A percentile compares a stretch with the other conserved stretches of the same genome.
These are phyloP conservation scores for Pheosia tremula DNA, from an alignment of 2,888 invertebrate species.

Conservation along the genomic window DNA sequence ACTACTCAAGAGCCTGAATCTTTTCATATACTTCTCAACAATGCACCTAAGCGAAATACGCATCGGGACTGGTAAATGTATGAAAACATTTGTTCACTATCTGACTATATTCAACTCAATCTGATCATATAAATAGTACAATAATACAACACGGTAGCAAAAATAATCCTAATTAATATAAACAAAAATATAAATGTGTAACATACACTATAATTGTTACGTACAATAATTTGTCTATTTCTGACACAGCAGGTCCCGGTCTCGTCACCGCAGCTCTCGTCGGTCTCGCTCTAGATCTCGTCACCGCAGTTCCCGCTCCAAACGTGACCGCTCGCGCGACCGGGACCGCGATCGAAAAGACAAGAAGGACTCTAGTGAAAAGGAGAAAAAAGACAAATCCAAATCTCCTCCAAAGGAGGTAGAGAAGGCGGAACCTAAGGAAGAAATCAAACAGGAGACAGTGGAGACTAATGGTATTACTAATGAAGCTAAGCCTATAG, in stretches of 20 bases:
- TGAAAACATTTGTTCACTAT: too few relatives aligned
- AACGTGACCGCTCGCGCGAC: slow-evolving; percentile 75
- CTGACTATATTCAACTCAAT: too few relatives aligned
- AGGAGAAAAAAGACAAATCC: slow-evolving; percentile 65
- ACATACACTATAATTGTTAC: too few relatives aligned
- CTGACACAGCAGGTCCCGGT: slow-evolving; percentile 68
- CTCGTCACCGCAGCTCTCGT: slow-evolving; percentile 85
- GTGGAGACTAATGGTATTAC: slow-evolving; percentile 65
- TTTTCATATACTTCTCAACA: too few relatives aligned
- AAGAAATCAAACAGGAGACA: slow-evolving; percentile 57
- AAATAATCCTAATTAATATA: too few relatives aligned
- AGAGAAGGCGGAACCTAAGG: slow-evolving; percentile 57
- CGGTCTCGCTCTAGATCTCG: slow-evolving; percentile 80
- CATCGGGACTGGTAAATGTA: too few relatives aligned
- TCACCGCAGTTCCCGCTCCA: slow-evolving; percentile 82
- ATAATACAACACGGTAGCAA: too few relatives aligned
- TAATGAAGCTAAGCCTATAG: slow-evolving; percentile 61
- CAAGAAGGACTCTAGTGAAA: slow-evolving; percentile 57
- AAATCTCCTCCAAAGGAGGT: slow-evolving; percentile 61
- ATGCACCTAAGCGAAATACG: too few relatives aligned
- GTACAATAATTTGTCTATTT: slow-evolving; percentile 4
- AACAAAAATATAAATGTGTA: too few relatives aligned
- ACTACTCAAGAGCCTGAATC: too few relatives aligned
- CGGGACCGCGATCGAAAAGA: slow-evolving; percentile 57
- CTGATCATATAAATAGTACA: too few relatives aligned